Evolutionary conservation across 2,797 vertebrate species (phyloP), one percentile per base, ranked within the genome.

Genomic region (Erethizon dorsatum): DNA sequence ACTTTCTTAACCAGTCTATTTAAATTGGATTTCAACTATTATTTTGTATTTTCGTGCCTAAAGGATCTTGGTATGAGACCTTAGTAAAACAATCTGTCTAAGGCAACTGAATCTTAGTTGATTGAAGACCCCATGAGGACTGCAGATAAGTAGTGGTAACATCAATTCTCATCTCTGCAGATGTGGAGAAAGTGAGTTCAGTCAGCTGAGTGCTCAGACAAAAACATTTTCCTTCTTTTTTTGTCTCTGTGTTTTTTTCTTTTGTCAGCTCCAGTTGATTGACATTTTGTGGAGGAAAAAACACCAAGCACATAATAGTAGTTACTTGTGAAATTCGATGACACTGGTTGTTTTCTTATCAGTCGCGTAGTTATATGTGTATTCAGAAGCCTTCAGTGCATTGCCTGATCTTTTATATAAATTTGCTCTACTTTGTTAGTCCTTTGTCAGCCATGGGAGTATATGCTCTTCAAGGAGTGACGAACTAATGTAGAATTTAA

Each of bases 391-490:
- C 14, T 73, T 94, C 47, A 63, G 2, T 52, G 56, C 15, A 90
- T 73, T 69, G 11, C 24, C 4, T 87, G 47, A 6, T n/a, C 12
- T 86, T 54, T 83, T 88, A 11, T 79, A 57, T 22, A 85, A 28
- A 14, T 90, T 31, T 54, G 11, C 50, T 95, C n/a, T 95, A 52
- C 9, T 78, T 91, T 89, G 37, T 90, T 86, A 57, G 24, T 87
- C 26, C 37, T 91, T 2, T 91, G 28, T 82, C 65, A 69, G 56
- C 6, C 33, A 59, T 14, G 73, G 11, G 8, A 84, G 61, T 92
- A 6, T 61, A 50, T 80, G 67, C 67, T 94, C 73, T 73, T 94
- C 41, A 95, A 94, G 63, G 15, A 96, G 69, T 80, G n/a, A 41
- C 13, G 63, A n/a, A 11, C 24, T 73, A 85, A n/a, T 63, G 0